phyloP scores from a whole-genome alignment of 2,113 vertebrate species.

The Microtus montanus region DNA sequence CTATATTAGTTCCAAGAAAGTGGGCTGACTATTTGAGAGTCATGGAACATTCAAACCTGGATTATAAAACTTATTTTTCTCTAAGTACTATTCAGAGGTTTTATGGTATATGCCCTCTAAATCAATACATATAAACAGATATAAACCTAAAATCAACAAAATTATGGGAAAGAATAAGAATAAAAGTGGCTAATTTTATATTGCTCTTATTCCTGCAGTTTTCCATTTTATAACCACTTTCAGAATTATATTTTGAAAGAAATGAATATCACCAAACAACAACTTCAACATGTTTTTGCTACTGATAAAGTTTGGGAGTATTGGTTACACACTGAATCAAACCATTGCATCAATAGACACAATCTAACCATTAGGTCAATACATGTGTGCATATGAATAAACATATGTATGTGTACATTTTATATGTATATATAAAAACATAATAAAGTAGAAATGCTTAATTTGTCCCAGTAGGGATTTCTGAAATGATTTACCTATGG shows the following conservation, averaged over 20 bases:
- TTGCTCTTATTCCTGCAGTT: not conserved
- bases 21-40: not conserved
- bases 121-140: not conserved
- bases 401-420: too few relatives aligned
- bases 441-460: slow-evolving; percentile 18
- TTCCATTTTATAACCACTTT: not conserved
- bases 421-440: not conserved
- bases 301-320: not conserved
- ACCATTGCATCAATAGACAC: slow-evolving; percentile 6
- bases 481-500: slow-evolving; percentile 48
- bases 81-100: not conserved
- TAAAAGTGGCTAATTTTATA: not conserved
- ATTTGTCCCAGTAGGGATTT: slow-evolving; percentile 36
- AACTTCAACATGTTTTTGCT: not conserved
- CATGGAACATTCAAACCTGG: not conserved
- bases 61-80: not conserved
- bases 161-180: not conserved
- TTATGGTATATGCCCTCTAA: not conserved
- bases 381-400: not conserved
- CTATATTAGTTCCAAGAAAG: not conserved
- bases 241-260: slow-evolving; percentile 1
- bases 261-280: not conserved
- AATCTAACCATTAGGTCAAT: not conserved
- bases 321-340: slow-evolving; percentile 22
- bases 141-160: not conserved